phyloP scores from a whole-genome alignment of 2,888 invertebrate genomes.

The Acronicta psi region DNA sequence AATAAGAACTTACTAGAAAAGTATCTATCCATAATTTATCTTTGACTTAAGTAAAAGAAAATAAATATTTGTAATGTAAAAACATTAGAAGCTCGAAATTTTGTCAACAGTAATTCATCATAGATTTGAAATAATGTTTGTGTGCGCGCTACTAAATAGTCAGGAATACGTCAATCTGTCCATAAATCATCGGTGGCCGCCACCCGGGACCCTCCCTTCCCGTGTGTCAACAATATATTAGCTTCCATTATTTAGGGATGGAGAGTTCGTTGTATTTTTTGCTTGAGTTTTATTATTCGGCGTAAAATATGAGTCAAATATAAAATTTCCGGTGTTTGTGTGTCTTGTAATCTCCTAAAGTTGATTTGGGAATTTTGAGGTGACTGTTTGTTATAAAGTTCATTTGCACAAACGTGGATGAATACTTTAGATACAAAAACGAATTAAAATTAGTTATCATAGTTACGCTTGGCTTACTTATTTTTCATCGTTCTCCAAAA shows the following conservation, averaged over 20 bases:
- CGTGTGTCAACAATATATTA: constrained; percentile 79
- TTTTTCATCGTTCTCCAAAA: too few species aligned
- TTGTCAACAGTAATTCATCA: constrained; percentile 37
- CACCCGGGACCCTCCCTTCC: constrained; percentile 55
- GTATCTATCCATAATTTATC: too few species aligned
- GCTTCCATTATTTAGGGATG: constrained; percentile 75
- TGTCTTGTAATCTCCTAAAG: constrained; percentile 23
- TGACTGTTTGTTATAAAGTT: background rate
- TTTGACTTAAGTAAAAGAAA: too few species aligned
- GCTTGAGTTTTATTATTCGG: constrained; percentile 52
- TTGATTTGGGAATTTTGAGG: constrained; percentile 4
- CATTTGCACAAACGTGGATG: background rate
- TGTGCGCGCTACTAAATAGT: constrained; percentile 68
- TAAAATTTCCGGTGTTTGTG: constrained; percentile 23
- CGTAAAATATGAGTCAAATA: constrained; percentile 31
- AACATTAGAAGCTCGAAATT: constrained; percentile 11
- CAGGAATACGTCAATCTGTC: constrained; percentile 76
- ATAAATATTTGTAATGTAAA: constrained; percentile 4
- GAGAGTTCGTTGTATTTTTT: constrained; percentile 60
- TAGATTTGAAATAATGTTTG: constrained; percentile 57
- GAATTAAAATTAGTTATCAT: too few species aligned
- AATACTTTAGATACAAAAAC: too few species aligned
- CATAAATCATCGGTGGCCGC: constrained; percentile 77
- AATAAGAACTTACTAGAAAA: too few species aligned
- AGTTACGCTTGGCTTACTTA: too few species aligned